Percentiles rank a stretch among this genome's conserved stretches.
These are phyloP conservation scores for Loripinus fragilis DNA, from an alignment of 2,888 invertebrate species.

Conservation along the genomic window DNA sequence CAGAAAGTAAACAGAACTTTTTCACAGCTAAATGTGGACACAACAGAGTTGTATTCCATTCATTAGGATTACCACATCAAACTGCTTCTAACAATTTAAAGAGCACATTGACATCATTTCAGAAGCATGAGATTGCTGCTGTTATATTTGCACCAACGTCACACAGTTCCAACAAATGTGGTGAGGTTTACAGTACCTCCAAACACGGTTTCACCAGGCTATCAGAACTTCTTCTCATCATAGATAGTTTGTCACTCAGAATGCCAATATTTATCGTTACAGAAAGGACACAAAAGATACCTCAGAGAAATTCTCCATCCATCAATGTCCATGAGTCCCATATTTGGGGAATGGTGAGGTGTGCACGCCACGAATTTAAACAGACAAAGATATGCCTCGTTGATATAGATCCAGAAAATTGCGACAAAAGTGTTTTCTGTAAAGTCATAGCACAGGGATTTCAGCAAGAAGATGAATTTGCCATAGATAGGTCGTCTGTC, in stretches of 20 bases:
- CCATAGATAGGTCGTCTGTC: background rate
- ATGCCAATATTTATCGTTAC: background rate
- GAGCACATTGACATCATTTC: too few species aligned
- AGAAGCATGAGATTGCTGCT: too few species aligned
- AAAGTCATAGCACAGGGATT: background rate
- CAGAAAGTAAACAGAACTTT: too few species aligned
- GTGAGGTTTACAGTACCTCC: background rate
- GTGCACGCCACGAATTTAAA: background rate
- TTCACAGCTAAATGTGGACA: too few species aligned
- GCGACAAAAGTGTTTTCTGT: background rate
- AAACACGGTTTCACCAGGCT: background rate
- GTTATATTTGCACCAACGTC: background rate
- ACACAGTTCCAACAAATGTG: background rate
- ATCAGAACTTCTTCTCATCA: background rate
- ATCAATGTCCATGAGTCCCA: background rate
- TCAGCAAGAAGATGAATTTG: background rate
- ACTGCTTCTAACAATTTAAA: too few species aligned
- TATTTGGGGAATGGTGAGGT: background rate
- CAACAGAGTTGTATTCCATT: too few species aligned
- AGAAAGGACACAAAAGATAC: background rate
- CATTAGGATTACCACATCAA: too few species aligned
- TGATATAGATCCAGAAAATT: background rate
- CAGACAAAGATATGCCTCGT: background rate
- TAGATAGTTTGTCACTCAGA: background rate
- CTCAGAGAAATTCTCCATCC: background rate